phyloP scores from a whole-genome alignment of 2,113 vertebrate genomes.

The Paramormyrops kingsleyae region DNA sequence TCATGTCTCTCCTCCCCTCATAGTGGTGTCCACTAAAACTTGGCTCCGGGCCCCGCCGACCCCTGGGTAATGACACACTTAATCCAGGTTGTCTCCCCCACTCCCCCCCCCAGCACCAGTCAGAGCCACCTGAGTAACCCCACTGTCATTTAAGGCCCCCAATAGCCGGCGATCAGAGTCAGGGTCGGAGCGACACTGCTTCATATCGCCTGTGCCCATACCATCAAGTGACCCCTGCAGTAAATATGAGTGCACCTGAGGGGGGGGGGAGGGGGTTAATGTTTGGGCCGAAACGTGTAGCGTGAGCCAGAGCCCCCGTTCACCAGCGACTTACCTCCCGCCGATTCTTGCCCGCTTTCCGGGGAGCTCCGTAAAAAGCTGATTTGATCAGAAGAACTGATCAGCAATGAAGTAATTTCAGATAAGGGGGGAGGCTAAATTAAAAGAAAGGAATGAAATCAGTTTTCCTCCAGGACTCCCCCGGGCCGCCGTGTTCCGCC shows the following conservation, averaged over 20 bases:
- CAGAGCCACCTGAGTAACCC: not conserved
- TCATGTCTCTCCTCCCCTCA: not conserved
- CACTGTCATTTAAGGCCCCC: not conserved
- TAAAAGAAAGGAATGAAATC: slow-evolving; percentile 42
- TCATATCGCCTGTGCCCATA: not conserved
- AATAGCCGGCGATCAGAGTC: not conserved
- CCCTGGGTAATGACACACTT: not conserved
- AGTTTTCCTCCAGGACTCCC: slow-evolving; percentile 30
- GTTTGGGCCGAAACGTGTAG: not conserved
- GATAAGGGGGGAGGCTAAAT: slow-evolving; percentile 46
- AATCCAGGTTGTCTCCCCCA: not conserved
- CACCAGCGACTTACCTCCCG: not conserved
- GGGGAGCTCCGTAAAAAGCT: slow-evolving; percentile 15
- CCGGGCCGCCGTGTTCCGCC: not conserved
- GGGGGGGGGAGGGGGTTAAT: not conserved
- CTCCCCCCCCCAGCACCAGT: not conserved
- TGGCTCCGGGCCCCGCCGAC: not conserved
- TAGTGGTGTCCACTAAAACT: not conserved
- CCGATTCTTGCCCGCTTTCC: slow-evolving; percentile 6
- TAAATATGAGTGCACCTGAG: not conserved
- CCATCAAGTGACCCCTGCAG: not conserved
- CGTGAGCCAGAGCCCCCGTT: not conserved
- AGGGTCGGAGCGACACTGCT: not conserved
- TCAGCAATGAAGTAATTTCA: slow-evolving; percentile 25
- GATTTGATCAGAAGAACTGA: slow-evolving; percentile 27